Evolutionary conservation across 2,797 vertebrate genomes (phyloP), one percentile per base, ranked within the genome.

Genomic region (Poecile montanus): DNA sequence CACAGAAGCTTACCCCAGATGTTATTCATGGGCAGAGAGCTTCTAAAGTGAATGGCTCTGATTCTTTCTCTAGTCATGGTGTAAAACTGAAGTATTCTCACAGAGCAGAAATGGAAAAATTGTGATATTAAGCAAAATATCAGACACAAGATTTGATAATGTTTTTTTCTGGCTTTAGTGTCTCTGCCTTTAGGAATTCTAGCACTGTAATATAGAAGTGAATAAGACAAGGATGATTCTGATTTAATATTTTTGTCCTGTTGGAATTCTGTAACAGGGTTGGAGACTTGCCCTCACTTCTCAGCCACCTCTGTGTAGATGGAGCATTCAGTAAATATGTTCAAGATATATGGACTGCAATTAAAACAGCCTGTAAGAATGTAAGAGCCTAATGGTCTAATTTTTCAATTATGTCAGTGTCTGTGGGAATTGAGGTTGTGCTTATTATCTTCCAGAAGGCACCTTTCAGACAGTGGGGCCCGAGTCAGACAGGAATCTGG

Each of bases 361-460:
- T 92, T 95, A 93, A 95, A 95, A 75, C 73, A 75, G 67, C 40
- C 80, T 78, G 14, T 81, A 84, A 91, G 91, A 94, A 85, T 81
- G 73, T 40, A 81, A 40, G 62, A 78, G 60, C 63, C 70, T 96
- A 96, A 95, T 91, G 76, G 88, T 75, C 79, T 84, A 86, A 86
- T 95, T 94, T 92, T 95, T 96, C 94, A 96, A 25, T 84, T 60
- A 76, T 88, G 88, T 91, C 94, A 92, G 1, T 76, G 56, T 81
- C 89, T 90, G 71, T 92, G 94, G 79, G 71, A 81, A 78, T 73
- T 44, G 96, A 79, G 63, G 73, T 63, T 91, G 85, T 81, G 74
- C 38, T 89, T 80, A 26, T 63, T 94, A 70, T 93, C 87, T 90
- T 91, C 48, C 76, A 78, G 87, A 63, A 91, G 89, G 70, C 85